Evolutionary conservation across 2,888 invertebrate species (phyloP).

Genomic region (Tetropium fuscum): DNA sequence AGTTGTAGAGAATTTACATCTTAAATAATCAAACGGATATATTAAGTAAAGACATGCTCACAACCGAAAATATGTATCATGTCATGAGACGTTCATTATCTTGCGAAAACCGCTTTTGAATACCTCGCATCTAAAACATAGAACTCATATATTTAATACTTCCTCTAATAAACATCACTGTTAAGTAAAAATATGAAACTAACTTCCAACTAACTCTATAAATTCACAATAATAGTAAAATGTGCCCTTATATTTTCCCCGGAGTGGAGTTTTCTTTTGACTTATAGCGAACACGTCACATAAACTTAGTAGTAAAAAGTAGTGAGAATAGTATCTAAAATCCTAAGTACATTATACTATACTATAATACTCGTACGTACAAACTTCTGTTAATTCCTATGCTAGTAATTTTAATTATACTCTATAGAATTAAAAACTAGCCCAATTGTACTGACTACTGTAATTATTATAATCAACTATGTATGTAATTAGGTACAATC

Average conservation of each 20-base stretch:
- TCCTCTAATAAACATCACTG: constrained; percentile 23
- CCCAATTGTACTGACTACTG: constrained; percentile 5
- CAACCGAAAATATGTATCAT: too few species aligned
- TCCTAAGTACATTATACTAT: constrained; percentile 22
- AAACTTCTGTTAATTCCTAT: constrained; percentile 39
- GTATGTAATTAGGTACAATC: constrained; percentile 10
- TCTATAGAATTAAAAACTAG: constrained; percentile 24
- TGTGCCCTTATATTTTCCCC: constrained; percentile 33
- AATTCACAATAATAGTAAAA: constrained; percentile 35
- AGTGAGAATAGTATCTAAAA: constrained; percentile 20
- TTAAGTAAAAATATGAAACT: constrained; percentile 35
- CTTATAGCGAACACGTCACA: constrained; percentile 32
- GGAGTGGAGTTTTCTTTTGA: constrained; percentile 27
- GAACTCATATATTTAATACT: constrained; percentile 15
- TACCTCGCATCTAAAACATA: constrained; percentile 5
- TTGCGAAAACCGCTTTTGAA: too few species aligned
- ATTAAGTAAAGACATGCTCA: too few species aligned
- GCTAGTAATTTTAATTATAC: constrained; percentile 23
- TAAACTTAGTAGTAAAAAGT: constrained; percentile 29
- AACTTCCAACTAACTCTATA: constrained; percentile 36
- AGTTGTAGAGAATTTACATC: too few species aligned
- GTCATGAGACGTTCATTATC: too few species aligned
- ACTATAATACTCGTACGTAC: constrained; percentile 41
- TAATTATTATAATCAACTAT: background rate
- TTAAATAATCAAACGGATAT: too few species aligned